Conservation (phyloP, 2,888 invertebrate genomes). For the Drosophila diplacantha region DNA sequence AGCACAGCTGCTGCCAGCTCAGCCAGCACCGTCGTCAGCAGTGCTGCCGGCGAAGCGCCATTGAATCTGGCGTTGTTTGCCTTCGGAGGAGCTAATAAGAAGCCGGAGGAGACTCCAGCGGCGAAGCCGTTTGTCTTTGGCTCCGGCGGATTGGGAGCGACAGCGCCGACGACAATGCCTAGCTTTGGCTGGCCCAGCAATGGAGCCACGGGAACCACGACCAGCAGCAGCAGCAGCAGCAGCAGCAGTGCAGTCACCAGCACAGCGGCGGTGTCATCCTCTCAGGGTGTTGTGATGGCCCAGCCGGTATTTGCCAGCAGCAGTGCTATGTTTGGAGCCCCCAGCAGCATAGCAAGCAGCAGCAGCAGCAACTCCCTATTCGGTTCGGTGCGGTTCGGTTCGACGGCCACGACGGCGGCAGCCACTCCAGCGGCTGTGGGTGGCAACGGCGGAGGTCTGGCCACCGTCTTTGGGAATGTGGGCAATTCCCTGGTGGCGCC, state of each 20-base stretch:
- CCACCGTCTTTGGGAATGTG: constrained; percentile 44
- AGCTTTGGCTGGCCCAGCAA: constrained; percentile 25
- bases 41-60: constrained; percentile 2
- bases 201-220: constrained; percentile 7
- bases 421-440: constrained; percentile 7
- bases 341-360: constrained; percentile 12
- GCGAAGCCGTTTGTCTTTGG: constrained; percentile 20
- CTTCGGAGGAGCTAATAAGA: constrained; percentile 7
- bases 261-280: constrained; percentile 10
- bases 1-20: constrained; percentile 8
- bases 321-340: constrained; percentile 15
- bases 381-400: constrained; percentile 30
- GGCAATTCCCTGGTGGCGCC: constrained; percentile 34
- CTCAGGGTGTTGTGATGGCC: constrained; percentile 7
- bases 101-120: constrained; percentile 7
- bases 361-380: constrained; percentile 30
- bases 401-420: constrained; percentile 19
- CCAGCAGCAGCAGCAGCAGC: neutral
- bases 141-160: constrained; percentile 5
- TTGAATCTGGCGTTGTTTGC: constrained; percentile 7
- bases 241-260: constrained; percentile 3
- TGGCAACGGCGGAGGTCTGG: constrained; percentile 8
- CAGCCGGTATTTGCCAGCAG: constrained; percentile 20
- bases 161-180: constrained; percentile 7
- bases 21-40: constrained; percentile 1